Base-by-base conservation (phyloP, 2,888 invertebrate genomes). In the Rhimphoctona megacephalus region DNA sequence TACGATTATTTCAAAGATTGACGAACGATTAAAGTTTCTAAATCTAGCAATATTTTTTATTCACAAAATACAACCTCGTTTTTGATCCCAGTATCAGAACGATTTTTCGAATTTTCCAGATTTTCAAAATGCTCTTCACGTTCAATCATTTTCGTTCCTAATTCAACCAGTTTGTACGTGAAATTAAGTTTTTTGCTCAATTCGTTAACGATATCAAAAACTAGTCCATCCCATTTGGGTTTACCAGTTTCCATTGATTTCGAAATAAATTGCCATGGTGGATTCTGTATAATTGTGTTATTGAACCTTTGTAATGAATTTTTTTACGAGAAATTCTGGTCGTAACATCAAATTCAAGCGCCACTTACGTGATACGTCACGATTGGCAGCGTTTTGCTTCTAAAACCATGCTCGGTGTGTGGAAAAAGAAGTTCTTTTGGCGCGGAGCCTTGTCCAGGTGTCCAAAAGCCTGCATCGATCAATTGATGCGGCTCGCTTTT, bases 241-340 rank as follows among this genome's bases (percentile, higher is more conserved):
- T 82, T 72, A 0, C 96, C 97, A 2, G 95, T 95, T 76, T 95
- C 95, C 89, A 96, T 96, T 0, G 94, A 94, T 73, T 95, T 95
- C 2, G 98, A 92, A 52, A 97, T 96, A 54, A 83, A 85, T 92
- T 98, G 97, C 98, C 98, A 98, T 0, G 98, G 98, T 0, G 98
- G 98, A 94, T 97, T 97, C 98, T 98, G 92, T 89, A n/a, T n/a
- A 95, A 94, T 61, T n/a, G 36, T 49, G 7, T 76, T 11, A 33
- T 86, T 66, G 36, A 39, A 57, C 17, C 19, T n/a, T 64, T 43
- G 19, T 43, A 9, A 43, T 43, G 8, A 8, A 43, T 17, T 49
- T 49, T 49, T 49, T 19, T 49, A 6, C 19, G 1, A 49, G 49
- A 49, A 17, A 49, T 19, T 19, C 17, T 5, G 5, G 0, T 19